Evolutionary conservation across 1,140 invertebrate genomes (phyloP), one percentile per base, ranked within the genome.

Genomic region (Brachystomella parvula): DNA sequence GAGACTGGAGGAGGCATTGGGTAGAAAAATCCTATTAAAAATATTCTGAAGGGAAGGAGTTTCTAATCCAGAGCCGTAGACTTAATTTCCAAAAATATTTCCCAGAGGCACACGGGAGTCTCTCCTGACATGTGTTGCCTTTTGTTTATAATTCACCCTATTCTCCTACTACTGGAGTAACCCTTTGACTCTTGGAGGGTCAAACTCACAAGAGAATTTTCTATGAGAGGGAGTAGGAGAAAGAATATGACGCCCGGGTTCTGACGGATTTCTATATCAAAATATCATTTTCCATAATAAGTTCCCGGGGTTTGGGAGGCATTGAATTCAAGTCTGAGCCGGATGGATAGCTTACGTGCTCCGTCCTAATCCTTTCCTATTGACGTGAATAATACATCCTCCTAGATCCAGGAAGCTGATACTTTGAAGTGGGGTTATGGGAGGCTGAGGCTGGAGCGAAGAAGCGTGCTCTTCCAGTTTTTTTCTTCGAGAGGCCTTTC

Each of bases 211-310:
- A 12, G 49, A 53, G 49, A 53, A 12, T 53, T 53, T 26, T 24
- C 12, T 53, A 12, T 9, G 39, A 44, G 39, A 53, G 49, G 24
- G 49, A 53, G 39, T n/a, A 44, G 21, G n/a, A n/a, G n/a, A n/a
- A n/a, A n/a, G n/a, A n/a, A n/a, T n/a, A n/a, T n/a, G n/a, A n/a
- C 49, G 9, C 49, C 24, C 12, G 49, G 49, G 12, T 26, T 53
- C 24, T 26, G 6, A 53, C 24, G 6, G 49, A 26, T 6, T 53
- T 53, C 24, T 24, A 53, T 53, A 53, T 53, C 49, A 53, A 53
- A 53, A 53, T 53, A 53, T 53, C 49, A 53, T 53, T 53, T 53
- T n/a, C n/a, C n/a, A n/a, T n/a, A n/a, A n/a, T n/a, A n/a, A n/a
- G n/a, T 53, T 53, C 49, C 49, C 49, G 49, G 49, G 49, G 12